Evolutionary conservation across 2,797 vertebrate species (phyloP).

Genomic region (Hirundo rustica): DNA sequence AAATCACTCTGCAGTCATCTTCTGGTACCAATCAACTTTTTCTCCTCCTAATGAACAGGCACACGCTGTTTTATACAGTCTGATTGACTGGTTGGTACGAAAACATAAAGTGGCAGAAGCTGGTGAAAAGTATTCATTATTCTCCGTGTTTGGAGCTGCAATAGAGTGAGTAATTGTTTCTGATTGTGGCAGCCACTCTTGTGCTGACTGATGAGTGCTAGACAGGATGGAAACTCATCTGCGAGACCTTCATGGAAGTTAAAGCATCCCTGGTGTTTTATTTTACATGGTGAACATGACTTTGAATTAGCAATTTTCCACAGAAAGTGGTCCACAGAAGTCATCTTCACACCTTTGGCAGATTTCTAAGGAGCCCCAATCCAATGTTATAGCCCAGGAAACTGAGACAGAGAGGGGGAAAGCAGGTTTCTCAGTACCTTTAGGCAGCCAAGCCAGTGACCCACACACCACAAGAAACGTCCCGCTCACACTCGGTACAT

Average conservation of each 20-base stretch:
- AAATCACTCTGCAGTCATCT: conserved; percentile 62
- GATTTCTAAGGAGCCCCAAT: not conserved
- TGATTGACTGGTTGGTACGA: conserved; percentile 64
- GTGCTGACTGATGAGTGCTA: not conserved
- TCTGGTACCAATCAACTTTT: conserved; percentile 62
- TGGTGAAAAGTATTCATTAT: conserved; percentile 43
- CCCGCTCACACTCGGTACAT: not conserved
- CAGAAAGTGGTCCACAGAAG: not conserved
- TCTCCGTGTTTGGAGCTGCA: conserved; percentile 35
- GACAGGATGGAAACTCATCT: not conserved
- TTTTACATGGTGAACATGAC: not conserved
- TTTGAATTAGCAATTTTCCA: not conserved
- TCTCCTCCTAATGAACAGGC: conserved; percentile 62
- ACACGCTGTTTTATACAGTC: conserved; percentile 51
- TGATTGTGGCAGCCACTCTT: conserved; percentile 14
- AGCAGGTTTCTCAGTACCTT: not conserved
- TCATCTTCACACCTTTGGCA: not conserved
- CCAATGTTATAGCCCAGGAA: not conserved
- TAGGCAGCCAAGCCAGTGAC: not conserved
- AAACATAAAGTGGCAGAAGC: conserved; percentile 53
- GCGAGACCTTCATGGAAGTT: not conserved
- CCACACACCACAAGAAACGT: not conserved
- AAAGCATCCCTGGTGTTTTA: not conserved
- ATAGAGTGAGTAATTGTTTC: conserved; percentile 39
- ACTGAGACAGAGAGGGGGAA: not conserved